These are phyloP conservation scores for Metopia argyrocephala DNA, from an alignment of 2,888 invertebrate genomes.

Conservation along the genomic window DNA sequence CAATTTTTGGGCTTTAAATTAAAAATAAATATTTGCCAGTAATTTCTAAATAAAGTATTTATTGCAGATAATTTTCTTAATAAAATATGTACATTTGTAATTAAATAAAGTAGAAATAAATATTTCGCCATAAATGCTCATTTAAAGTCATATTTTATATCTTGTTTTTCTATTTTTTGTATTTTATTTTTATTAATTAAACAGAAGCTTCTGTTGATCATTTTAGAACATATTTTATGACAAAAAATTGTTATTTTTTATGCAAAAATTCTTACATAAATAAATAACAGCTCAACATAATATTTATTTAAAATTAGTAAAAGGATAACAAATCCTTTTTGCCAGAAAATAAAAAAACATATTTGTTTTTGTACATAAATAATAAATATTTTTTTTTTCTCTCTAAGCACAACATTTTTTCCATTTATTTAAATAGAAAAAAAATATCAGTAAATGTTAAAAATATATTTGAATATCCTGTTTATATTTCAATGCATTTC, in stretches of 20 bases:
- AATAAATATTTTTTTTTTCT: background rate
- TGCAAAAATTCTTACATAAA: background rate
- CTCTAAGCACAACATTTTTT: background rate
- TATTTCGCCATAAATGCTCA: background rate
- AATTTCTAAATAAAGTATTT: constrained; percentile 9
- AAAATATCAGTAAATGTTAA: too few relatives aligned
- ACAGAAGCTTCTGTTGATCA: background rate
- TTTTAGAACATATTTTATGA: background rate
- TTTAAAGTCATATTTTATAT: background rate
- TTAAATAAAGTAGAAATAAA: background rate
- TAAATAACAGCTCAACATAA: background rate
- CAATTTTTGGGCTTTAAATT: background rate
- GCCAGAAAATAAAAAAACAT: too few relatives aligned
- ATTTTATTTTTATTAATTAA: background rate
- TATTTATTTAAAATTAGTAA: constrained; percentile 23
- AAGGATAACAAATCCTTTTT: constrained; percentile 19
- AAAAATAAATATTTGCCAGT: background rate
- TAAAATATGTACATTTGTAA: background rate
- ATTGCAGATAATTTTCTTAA: background rate
- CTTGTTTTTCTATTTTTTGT: background rate
- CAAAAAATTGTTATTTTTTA: too few relatives aligned
- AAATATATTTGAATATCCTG: too few relatives aligned
- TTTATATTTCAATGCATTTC: too few relatives aligned
- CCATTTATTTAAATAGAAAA: too few relatives aligned
- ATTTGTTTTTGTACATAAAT: background rate